A percentile compares a stretch with the other conserved stretches of the same genome.
Evolutionary conservation across 2,797 vertebrate species (phyloP).

Genomic region (Myiotriccus ornatus): DNA sequence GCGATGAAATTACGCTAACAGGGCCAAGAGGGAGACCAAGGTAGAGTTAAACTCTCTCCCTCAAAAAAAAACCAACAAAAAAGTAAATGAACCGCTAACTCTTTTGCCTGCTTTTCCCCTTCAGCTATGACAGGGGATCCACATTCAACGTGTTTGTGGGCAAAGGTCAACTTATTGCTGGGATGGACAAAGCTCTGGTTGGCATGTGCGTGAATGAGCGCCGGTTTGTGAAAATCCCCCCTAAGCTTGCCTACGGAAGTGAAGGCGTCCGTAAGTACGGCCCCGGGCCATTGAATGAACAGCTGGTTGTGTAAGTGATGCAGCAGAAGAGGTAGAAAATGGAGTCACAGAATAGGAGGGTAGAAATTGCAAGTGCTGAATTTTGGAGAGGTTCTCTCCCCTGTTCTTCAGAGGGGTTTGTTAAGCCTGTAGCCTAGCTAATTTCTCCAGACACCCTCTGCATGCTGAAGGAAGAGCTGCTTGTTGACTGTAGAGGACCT

Average conservation of each 20-base stretch:
- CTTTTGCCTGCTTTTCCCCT: background rate
- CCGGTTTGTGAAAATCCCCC: conserved; percentile 89
- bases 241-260: conserved; percentile 88
- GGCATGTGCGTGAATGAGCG: conserved; percentile 97
- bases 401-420: background rate
- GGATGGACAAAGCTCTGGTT: conserved; percentile 94
- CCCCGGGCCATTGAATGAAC: accelerated
- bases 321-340: background rate
- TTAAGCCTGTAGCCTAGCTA: background rate
- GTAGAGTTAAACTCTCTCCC: background rate
- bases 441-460: background rate
- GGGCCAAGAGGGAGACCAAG: background rate
- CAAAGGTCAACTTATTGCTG: conserved; percentile 90
- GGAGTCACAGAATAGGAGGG: background rate
- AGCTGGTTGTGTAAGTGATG: background rate
- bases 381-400: background rate
- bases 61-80: no score
- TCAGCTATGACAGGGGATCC: conserved; percentile 91
- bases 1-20: accelerated
- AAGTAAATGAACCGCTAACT: background rate
- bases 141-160: conserved; percentile 95
- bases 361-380: background rate
- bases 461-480: accelerated
- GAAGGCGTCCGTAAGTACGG: conserved; percentile 87
- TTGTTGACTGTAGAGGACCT: background rate